A percentile compares a stretch with the other conserved stretches of the same genome.
phyloP scores from a whole-genome alignment of 2,113 vertebrate species.

The Athene noctua region DNA sequence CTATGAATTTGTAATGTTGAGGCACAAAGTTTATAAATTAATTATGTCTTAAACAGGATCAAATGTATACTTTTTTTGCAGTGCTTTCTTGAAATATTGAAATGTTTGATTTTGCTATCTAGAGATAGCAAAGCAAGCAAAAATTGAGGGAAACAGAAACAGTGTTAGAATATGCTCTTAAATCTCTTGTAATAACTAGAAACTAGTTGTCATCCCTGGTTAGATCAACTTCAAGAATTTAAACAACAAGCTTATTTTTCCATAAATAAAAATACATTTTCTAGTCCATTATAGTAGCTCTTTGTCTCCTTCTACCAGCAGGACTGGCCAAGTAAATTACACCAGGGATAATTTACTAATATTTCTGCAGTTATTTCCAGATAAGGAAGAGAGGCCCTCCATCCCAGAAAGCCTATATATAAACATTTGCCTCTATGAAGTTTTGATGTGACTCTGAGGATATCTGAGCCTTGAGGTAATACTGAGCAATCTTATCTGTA shows the following conservation, averaged over 20 bases:
- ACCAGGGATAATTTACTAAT: neutral
- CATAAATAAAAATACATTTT: neutral
- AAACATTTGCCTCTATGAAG: neutral
- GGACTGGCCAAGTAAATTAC: neutral
- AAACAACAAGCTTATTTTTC: neutral
- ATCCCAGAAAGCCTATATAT: neutral
- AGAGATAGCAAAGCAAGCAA: neutral
- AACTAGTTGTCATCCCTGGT: neutral
- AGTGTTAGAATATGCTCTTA: neutral
- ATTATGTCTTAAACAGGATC: neutral
- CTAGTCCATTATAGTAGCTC: neutral
- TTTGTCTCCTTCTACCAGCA: neutral
- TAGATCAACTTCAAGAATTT: neutral
- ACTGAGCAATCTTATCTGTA: neutral
- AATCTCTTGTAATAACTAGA: neutral
- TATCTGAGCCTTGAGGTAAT: neutral
- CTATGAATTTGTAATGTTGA: neutral
- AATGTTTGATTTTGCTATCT: neutral
- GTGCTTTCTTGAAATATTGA: neutral
- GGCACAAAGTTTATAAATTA: neutral
- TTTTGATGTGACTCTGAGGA: neutral
- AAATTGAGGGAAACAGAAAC: neutral
- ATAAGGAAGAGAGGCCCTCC: neutral
- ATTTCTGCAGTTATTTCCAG: neutral
- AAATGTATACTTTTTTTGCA: neutral